Conservation (phyloP, 2,888 invertebrate species). For the Cataglyphis rosenhaueri region DNA sequence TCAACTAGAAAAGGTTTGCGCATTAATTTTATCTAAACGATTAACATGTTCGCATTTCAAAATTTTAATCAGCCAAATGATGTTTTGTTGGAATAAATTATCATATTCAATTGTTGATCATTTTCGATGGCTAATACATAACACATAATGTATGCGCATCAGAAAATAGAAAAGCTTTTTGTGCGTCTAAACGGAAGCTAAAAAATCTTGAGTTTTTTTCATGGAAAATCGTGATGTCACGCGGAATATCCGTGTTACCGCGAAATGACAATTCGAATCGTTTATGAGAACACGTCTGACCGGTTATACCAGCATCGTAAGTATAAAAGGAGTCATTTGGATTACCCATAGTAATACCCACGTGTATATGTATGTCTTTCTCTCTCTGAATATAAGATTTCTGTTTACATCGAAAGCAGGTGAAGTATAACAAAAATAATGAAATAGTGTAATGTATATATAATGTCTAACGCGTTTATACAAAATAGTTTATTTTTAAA, state of each 20-base stretch:
- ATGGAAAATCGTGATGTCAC: constrained; percentile 41
- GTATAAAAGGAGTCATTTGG: neutral
- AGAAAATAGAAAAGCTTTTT: neutral
- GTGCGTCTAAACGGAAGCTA: neutral
- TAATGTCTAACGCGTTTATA: neutral
- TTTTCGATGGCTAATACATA: neutral
- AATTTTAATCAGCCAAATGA: neutral
- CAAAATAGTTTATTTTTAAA: neutral
- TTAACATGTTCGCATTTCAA: neutral
- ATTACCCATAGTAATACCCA: neutral
- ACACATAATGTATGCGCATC: neutral
- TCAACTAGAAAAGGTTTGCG: neutral
- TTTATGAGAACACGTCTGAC: constrained; percentile 53
- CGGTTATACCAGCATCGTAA: constrained; percentile 23
- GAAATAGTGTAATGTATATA: neutral
- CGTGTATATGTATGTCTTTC: neutral
- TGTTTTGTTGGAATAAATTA: neutral
- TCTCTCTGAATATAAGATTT: neutral
- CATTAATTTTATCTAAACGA: constrained; percentile 9
- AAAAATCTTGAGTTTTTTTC: constrained; percentile 1
- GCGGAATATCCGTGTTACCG: constrained; percentile 2
- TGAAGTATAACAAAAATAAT: neutral
- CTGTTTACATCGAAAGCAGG: neutral
- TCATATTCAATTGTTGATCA: neutral
- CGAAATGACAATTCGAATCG: constrained; percentile 36